phyloP scores from a whole-genome alignment of 2,113 vertebrate species.

The Actenoides hombroni region DNA sequence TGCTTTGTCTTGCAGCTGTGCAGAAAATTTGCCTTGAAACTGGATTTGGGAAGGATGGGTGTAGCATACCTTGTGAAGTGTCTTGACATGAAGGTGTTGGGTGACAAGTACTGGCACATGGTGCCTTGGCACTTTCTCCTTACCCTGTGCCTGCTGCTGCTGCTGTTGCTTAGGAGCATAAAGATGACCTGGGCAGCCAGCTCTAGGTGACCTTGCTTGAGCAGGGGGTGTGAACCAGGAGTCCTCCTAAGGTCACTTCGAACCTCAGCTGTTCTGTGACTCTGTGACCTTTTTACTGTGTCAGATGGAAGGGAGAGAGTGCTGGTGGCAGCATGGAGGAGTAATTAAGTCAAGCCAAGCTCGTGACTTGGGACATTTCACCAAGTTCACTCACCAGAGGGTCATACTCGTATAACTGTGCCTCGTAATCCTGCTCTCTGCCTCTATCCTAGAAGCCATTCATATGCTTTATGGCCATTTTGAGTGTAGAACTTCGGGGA shows the following conservation, averaged over 20 bases:
- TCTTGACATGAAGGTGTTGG: neutral
- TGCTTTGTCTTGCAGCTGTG: neutral
- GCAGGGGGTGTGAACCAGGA: neutral
- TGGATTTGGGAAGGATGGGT: neutral
- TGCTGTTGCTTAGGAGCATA: neutral
- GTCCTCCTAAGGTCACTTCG: neutral
- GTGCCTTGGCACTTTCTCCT: neutral
- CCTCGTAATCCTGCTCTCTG: neutral
- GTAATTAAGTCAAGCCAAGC: neutral
- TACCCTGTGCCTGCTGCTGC: neutral
- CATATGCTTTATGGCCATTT: neutral
- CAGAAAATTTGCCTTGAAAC: constrained; percentile 33
- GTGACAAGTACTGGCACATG: neutral
- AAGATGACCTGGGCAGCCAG: neutral
- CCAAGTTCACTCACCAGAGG: neutral
- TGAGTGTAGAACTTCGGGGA: neutral
- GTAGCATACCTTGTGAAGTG: neutral
- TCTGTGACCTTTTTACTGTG: neutral
- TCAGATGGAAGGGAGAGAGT: neutral
- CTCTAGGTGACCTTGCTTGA: neutral
- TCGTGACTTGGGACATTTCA: neutral
- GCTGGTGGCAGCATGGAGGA: neutral
- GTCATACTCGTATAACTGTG: neutral
- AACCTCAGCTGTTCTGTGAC: neutral
- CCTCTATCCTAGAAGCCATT: neutral